Evolutionary conservation across 2,888 invertebrate genomes (phyloP).

Genomic region (Chrysolina americana): DNA sequence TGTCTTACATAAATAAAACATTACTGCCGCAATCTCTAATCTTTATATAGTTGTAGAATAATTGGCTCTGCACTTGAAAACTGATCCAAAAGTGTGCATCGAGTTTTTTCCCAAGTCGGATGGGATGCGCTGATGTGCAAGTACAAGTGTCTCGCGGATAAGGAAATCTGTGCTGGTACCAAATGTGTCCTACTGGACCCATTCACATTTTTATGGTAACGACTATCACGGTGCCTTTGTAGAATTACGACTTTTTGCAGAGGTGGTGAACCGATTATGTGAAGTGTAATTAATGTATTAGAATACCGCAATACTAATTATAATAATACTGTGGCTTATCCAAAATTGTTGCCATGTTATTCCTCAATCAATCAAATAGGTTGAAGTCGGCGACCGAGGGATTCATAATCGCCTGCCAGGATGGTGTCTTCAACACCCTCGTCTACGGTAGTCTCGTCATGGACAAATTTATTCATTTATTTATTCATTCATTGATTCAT

Average conservation of each 20-base stretch:
- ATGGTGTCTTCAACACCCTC: too few species aligned
- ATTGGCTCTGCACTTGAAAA: slow-evolving; percentile 45
- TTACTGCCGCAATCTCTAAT: slow-evolving; percentile 33
- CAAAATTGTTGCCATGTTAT: too few species aligned
- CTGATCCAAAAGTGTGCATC: slow-evolving; percentile 46
- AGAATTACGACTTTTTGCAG: slow-evolving; percentile 7
- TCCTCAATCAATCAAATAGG: too few species aligned
- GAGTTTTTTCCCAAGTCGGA: slow-evolving; percentile 42
- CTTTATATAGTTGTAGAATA: slow-evolving; percentile 46
- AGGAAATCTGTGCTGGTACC: slow-evolving; percentile 48
- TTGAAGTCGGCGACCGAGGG: too few species aligned
- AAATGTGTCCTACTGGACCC: slow-evolving; percentile 52
- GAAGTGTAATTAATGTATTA: too few species aligned
- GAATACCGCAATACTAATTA: too few species aligned
- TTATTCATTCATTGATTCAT: too few species aligned
- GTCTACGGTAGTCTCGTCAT: too few species aligned
- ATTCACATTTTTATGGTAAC: slow-evolving; percentile 46
- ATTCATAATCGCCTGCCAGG: too few species aligned
- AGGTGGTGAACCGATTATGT: background rate
- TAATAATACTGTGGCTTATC: too few species aligned
- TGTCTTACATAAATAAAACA: slow-evolving; percentile 45
- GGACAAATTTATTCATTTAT: too few species aligned
- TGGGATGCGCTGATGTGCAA: slow-evolving; percentile 34
- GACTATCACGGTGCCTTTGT: slow-evolving; percentile 38
- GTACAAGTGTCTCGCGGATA: slow-evolving; percentile 50